phyloP scores from a whole-genome alignment of 2,888 invertebrate species.

The Drosophila pegasa region DNA sequence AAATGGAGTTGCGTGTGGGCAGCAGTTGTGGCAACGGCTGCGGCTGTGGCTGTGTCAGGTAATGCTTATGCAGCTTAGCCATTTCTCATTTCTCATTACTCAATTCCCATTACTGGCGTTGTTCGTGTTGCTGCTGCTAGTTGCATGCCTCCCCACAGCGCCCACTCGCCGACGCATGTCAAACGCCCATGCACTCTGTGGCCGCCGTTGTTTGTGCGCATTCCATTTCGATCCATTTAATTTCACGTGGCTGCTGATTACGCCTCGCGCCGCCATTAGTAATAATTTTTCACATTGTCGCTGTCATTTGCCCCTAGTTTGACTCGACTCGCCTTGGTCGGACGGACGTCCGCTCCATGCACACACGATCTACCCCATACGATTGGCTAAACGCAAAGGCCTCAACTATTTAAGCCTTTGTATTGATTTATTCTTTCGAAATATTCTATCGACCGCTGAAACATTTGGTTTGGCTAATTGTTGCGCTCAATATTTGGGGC shows the following conservation, averaged over 20 bases:
- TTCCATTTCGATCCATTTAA: conserved; percentile 5
- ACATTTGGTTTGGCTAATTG: no score
- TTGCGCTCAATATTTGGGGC: no score
- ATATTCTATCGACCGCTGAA: no score
- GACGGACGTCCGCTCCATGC: not conserved
- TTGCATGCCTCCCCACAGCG: no score
- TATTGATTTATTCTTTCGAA: no score
- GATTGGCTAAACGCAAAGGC: not conserved
- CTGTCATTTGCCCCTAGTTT: not conserved
- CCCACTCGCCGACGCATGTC: not conserved
- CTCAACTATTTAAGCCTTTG: not conserved
- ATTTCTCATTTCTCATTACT: conserved; percentile 18
- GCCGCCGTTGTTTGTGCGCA: not conserved
- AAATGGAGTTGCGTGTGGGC: conserved; percentile 26
- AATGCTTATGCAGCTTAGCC: conserved; percentile 25
- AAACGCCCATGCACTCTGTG: not conserved
- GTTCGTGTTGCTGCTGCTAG: not conserved
- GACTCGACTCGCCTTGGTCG: not conserved
- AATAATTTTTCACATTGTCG: not conserved
- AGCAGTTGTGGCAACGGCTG: conserved; percentile 10
- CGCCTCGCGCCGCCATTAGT: not conserved
- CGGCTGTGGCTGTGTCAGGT: conserved; percentile 2
- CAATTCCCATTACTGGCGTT: conserved; percentile 12
- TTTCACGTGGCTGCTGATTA: not conserved
- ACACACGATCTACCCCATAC: not conserved